Evolutionary conservation across 2,888 invertebrate genomes (phyloP), one percentile per base, ranked within the genome.

Genomic region (Conchocele bisecta): DNA sequence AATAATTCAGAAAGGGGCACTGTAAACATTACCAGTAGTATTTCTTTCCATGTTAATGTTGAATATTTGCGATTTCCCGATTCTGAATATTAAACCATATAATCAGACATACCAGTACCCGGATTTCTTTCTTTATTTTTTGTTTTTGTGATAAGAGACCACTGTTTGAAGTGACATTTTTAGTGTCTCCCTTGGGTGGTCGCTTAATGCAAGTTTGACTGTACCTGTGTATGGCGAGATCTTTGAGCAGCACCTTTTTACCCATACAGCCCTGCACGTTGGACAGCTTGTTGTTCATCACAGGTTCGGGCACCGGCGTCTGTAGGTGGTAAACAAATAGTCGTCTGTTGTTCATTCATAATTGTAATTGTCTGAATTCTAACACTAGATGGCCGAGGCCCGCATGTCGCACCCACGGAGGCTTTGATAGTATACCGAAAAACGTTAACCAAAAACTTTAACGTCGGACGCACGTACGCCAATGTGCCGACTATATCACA

Each of bases 191-290:
- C n/a, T 6, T 9, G 42, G 28, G 28, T 5, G 24, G 9, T 46
- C 17, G 15, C 46, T 5, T 20, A 42, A 7, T 20, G 17, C 31
- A 26, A 41, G 24, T 31, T n/a, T 24, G n/a, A 29, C 51, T 54
- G n/a, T 73, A 86, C 86, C 83, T 79, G 9, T 58, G 39, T 46
- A 48, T 63, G 6, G 83, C 83, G 37, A 87, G 56, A 67, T 86
- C 84, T 61, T 85, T 84, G 4, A 87, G 72, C 28, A 79, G 59
- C 31, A 82, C 73, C 69, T 86, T 82, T n/a, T n/a, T n/a, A 6
- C 73, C 79, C 57, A 81, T 51, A 15, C 77, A 57, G 24, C 69
- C 65, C 22, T 63, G 57, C 3, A 60, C 64, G 42, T 66, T 67
- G 37, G 66, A 59, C 5, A 59, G 37, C 22, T 70, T 61, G 58